These are phyloP conservation scores for Zaprionus davidi DNA, from an alignment of 1,140 invertebrate species.

Conservation along the genomic window DNA sequence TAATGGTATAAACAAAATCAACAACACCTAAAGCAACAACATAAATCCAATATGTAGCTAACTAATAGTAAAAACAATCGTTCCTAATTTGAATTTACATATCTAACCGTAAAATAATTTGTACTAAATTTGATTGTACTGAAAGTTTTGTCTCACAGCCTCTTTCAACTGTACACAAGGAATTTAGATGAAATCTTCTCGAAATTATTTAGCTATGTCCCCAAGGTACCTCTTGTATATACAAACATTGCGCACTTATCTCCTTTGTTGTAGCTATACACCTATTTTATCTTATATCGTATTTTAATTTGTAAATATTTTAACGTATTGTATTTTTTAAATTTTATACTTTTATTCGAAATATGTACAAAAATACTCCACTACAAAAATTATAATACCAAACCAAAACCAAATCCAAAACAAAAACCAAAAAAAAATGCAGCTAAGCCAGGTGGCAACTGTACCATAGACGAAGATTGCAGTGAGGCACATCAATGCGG, in stretches of 20 bases:
- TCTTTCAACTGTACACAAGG: conserved; percentile 49
- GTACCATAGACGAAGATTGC: conserved; percentile 88
- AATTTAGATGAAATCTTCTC: conserved; percentile 46
- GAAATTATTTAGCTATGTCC: conserved; percentile 44
- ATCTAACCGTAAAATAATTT: conserved; percentile 75
- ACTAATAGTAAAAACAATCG: conserved; percentile 76
- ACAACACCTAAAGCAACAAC: conserved; percentile 51
- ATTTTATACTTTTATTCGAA: conserved; percentile 75
- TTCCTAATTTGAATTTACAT: conserved; percentile 70
- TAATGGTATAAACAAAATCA: conserved; percentile 68
- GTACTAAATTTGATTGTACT: conserved; percentile 50
- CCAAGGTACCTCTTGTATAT: conserved; percentile 56
- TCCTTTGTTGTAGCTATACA: conserved; percentile 71
- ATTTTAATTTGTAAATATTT: conserved; percentile 85
- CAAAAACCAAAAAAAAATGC: conserved; percentile 49
- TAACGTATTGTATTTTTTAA: conserved; percentile 84
- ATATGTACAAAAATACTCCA: conserved; percentile 78
- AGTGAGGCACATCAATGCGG: conserved; percentile 87
- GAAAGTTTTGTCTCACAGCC: conserved; percentile 30
- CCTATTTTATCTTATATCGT: conserved; percentile 82
- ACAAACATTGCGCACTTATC: conserved; percentile 62
- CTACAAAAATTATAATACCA: conserved; percentile 48
- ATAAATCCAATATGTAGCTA: conserved; percentile 73
- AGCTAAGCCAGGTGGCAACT: conserved; percentile 85
- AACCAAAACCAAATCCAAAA: conserved; percentile 51